These are phyloP conservation scores for Corella eumyota DNA, from an alignment of 23 tunicate genomes.

Conservation along the genomic window DNA sequence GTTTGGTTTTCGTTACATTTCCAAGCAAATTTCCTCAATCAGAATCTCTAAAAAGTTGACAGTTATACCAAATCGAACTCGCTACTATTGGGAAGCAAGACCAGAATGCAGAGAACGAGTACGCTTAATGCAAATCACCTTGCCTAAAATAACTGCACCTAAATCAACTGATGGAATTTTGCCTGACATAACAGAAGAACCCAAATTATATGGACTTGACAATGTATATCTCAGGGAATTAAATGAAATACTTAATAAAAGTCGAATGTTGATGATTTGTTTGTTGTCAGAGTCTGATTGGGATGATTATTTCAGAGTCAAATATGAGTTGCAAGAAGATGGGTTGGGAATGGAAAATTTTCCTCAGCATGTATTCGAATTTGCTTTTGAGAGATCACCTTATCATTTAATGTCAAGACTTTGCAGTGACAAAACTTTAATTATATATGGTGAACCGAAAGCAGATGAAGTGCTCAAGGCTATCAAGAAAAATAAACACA, in stretches of 20 bases:
- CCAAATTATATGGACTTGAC: conserved; percentile 53
- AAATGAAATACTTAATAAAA: conserved; percentile 25
- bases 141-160: conserved; percentile 25
- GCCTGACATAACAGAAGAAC: neutral
- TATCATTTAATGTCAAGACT: conserved; percentile 21
- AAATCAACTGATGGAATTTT: no score
- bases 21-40: no score
- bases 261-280: conserved; percentile 32
- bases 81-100: conserved; percentile 70
- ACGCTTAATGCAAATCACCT: conserved; percentile 48
- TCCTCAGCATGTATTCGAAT: conserved; percentile 35
- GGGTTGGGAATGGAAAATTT: conserved; percentile 40
- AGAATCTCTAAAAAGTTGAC: no score
- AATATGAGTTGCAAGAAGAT: conserved; percentile 50
- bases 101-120: conserved; percentile 36
- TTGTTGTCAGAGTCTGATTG: conserved; percentile 29
- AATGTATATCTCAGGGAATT: conserved; percentile 52
- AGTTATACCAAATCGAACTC: conserved; percentile 38
- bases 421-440: conserved; percentile 12
- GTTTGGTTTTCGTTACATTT: no score
- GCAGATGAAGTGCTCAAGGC: conserved; percentile 30
- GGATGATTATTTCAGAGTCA: conserved; percentile 42
- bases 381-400: conserved; percentile 32
- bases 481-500: conserved; percentile 33
- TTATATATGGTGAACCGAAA: conserved; percentile 53